A percentile compares a stretch with the other conserved stretches of the same genome.
Evolutionary conservation across 2,797 vertebrate genomes (phyloP).

Genomic region (Eutrigla gurnardus): DNA sequence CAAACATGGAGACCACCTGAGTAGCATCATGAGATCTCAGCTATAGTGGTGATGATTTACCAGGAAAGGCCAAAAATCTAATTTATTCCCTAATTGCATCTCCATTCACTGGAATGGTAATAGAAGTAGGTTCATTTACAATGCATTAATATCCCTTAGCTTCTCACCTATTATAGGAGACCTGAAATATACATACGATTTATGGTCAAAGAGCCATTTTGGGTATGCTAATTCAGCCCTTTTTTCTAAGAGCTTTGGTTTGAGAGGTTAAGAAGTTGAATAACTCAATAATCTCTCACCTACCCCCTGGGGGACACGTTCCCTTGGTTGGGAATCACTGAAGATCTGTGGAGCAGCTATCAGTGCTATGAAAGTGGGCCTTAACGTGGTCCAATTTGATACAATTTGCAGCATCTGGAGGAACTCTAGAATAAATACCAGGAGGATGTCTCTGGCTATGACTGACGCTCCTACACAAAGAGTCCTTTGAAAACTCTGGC

Average conservation of each 20-base stretch:
- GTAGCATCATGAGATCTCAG: neutral
- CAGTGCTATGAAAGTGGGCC: slow-evolving; percentile 68
- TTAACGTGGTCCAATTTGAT: slow-evolving; percentile 77
- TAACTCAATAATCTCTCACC: neutral
- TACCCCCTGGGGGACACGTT: neutral
- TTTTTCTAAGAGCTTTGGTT: neutral
- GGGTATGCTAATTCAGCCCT: neutral
- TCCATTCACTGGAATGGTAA: slow-evolving; percentile 1
- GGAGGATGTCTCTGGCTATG: slow-evolving; percentile 81
- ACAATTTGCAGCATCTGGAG: slow-evolving; percentile 84
- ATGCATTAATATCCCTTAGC: neutral
- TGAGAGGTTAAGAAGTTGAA: slow-evolving; percentile 3
- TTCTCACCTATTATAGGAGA: neutral
- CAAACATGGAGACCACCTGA: neutral
- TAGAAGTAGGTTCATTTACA: neutral
- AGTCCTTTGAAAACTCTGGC: slow-evolving; percentile 78
- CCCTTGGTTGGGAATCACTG: slow-evolving; percentile 24
- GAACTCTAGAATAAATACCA: slow-evolving; percentile 78
- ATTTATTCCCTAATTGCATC: neutral
- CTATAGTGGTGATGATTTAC: neutral
- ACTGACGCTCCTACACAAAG: slow-evolving; percentile 77
- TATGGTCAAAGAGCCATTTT: neutral
- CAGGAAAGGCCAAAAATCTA: accelerated
- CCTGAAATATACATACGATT: neutral
- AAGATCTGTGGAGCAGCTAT: slow-evolving; percentile 51